Conservation (phyloP, 2,113 vertebrate genomes). For the Solea senegalensis region DNA sequence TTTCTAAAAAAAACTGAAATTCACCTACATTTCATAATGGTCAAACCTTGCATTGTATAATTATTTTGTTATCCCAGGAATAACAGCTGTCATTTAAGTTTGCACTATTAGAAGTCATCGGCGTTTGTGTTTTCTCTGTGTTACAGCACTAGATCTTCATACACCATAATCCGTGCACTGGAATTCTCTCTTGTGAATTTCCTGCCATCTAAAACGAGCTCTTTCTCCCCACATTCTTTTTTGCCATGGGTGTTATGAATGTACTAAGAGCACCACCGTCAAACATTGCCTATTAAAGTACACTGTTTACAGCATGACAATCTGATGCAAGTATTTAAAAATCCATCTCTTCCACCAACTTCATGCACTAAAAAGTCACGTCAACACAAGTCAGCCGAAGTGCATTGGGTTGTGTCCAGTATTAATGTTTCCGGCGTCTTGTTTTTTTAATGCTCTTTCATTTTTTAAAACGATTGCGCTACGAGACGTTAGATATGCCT, state of each 20-base stretch:
- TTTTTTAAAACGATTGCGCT: neutral
- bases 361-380: neutral
- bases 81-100: slow-evolving; percentile 13
- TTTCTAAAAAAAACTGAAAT: slow-evolving; percentile 6
- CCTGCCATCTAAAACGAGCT: neutral
- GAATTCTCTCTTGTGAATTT: neutral
- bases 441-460: slow-evolving; percentile 8
- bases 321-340: slow-evolving; percentile 31
- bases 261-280: slow-evolving; percentile 37
- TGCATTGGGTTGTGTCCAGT: slow-evolving; percentile 15
- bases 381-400: slow-evolving; percentile 4
- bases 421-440: neutral
- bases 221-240: slow-evolving; percentile 16
- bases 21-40: slow-evolving; percentile 28
- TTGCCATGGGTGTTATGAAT: slow-evolving; percentile 44
- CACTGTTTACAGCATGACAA: slow-evolving; percentile 65
- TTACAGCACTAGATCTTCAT: slow-evolving; percentile 32
- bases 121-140: slow-evolving; percentile 18
- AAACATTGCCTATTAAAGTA: slow-evolving; percentile 35
- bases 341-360: slow-evolving; percentile 4
- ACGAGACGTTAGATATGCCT: neutral
- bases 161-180: slow-evolving; percentile 3
- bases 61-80: neutral
- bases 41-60: neutral
- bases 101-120: slow-evolving; percentile 12